Base-by-base conservation (phyloP, 2,113 vertebrate species). In the Sebastes fasciatus region DNA sequence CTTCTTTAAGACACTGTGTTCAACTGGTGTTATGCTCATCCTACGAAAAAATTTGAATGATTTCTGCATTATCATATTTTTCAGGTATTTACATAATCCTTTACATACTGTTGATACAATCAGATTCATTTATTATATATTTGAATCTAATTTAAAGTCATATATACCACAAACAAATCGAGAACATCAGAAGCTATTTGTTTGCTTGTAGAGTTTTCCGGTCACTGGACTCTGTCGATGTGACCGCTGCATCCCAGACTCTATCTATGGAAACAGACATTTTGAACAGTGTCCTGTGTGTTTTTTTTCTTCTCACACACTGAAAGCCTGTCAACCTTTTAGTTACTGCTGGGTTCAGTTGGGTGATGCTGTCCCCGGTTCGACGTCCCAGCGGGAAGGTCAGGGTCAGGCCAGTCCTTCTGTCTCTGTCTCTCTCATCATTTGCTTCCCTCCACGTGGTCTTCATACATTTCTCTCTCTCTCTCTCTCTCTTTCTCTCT, bases 371-470 rank as follows among this genome's bases (percentile, higher is more conserved):
- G 71, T 79, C 64, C 79, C 55, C 40, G 77, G 19, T 68, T 75
- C 6, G 48, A 76, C 8, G 1, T 82, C 84, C 86, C 89, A 77
- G 13, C 0, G 68, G 89, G 86, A 26, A 23, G 74, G 74, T 84
- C 80, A 62, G 63, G 34, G 43, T 66, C 64, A 48, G 84, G 69
- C 64, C 66, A 6, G 42, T 54, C 66, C 66, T 49, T 65, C 70
- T 81, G 60, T 84, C 43, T 70, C n/a, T 0, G 48, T 17, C 10
- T 71, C 23, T 42, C 68, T 79, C 79, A 57, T 63, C 63, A 26
- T 67, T 51, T 3, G 12, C 43, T n/a, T 48, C 10, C 43, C 1
- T 60, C n/a, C 63, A 43, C 16, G 4, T 40, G 52, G 23, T 60
- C 60, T 7, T 46, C 46, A 13, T 43, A 62, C 13, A 8, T 46